Base-by-base conservation (phyloP, 2,888 invertebrate genomes). In the Onthophagus sagittarius region DNA sequence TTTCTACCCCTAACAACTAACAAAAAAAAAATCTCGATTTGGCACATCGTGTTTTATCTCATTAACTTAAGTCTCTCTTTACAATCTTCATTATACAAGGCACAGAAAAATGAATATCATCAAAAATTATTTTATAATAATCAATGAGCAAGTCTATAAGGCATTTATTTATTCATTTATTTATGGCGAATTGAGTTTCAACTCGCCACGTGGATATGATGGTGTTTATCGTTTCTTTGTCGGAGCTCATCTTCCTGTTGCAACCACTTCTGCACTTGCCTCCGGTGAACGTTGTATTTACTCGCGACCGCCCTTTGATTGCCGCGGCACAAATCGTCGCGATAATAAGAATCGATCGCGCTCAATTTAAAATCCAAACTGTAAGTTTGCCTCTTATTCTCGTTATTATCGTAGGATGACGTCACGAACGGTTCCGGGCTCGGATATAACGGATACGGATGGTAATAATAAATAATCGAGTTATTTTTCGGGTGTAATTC, bases 181-280 rank as follows among this genome's bases (percentile, higher is more conserved):
- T n/a, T n/a, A n/a, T 5, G 33, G 33, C 33, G 7, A 53, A 9
- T 4, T 7, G 39, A 53, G 39, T 1, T 7, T 53, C 39, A 53
- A 11, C 39, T 53, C 39, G 39, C 39, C 39, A 53, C 39, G 39
- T 53, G 39, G 39, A 53, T 53, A 53, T 53, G 23, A 23, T 23
- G 39, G 39, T 53, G 39, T 11, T 53, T 53, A 53, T 84, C 83
- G 76, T 82, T 83, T 72, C 82, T 81, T 74, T 82, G 81, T 67
- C 83, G 78, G 33, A 85, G 75, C 77, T 86, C 84, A 15, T 85
- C 83, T 72, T 87, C 88, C 78, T 87, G 88, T 78, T 88, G 88
- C 73, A 89, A 81, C 89, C 89, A 89, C 77, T 88, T 88, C 77
- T 89, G 88, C 72, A 89, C 85, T 78, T 88, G 87, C 69, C 86